phyloP scores from a whole-genome alignment of 2,797 vertebrate species.

The Lagocephalus sceleratus region DNA sequence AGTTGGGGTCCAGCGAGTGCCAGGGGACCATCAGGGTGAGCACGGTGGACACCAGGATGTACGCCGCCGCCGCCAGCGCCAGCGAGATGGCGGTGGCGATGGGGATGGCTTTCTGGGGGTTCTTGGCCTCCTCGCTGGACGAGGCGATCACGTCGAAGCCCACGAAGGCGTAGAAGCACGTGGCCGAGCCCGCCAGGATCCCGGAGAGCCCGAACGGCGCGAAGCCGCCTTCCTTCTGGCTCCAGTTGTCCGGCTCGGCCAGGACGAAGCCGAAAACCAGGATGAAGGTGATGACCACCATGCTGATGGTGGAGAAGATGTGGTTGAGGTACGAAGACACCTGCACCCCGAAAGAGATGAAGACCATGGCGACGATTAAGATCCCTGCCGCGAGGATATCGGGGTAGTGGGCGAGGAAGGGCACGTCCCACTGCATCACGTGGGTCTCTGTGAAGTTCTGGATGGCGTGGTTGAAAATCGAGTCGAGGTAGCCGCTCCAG shows the following conservation, averaged over 20 bases:
- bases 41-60: slow-evolving; percentile 89
- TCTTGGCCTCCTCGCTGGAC: slow-evolving; percentile 91
- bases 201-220: slow-evolving; percentile 88
- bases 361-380: slow-evolving; percentile 83
- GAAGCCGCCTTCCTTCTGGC: slow-evolving; percentile 86
- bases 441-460: slow-evolving; percentile 91
- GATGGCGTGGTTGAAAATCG: slow-evolving; percentile 91
- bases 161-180: slow-evolving; percentile 95
- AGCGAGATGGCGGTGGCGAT: slow-evolving; percentile 88
- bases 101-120: slow-evolving; percentile 87
- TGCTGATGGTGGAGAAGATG: slow-evolving; percentile 86
- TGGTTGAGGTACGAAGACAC: slow-evolving; percentile 97
- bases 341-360: slow-evolving; percentile 92
- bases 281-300: slow-evolving; percentile 86
- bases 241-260: slow-evolving; percentile 88
- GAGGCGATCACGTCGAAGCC: slow-evolving; percentile 94
- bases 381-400: slow-evolving; percentile 88
- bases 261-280: slow-evolving; percentile 89
- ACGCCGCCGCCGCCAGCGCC: slow-evolving; percentile 82
- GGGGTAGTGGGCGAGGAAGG: slow-evolving; percentile 88
- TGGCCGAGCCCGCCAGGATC: slow-evolving; percentile 90
- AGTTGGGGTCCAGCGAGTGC: slow-evolving; percentile 88
- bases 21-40: slow-evolving; percentile 95
- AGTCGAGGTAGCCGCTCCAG: slow-evolving; percentile 95
- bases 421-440: slow-evolving; percentile 85